Evolutionary conservation across 2,888 invertebrate genomes (phyloP), one percentile per base, ranked within the genome.

Genomic region (Agrypnus murinus): DNA sequence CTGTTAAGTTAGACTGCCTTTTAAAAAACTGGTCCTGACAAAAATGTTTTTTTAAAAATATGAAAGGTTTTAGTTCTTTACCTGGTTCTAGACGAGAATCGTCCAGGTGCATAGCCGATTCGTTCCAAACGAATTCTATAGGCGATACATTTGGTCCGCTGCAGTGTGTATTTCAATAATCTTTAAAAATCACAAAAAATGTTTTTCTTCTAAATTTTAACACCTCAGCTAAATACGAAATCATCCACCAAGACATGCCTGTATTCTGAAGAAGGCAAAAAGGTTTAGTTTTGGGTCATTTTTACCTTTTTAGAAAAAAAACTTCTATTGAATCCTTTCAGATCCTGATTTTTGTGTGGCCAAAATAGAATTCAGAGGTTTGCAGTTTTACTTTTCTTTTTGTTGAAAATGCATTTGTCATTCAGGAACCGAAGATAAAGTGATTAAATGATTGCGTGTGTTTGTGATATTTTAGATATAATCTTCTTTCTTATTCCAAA

Each of bases 181-280:
- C 76, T 75, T 71, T 75, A 76, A 76, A 76, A 76, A 76, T 76
- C 74, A 76, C 76, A 76, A 76, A 76, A 76, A 75, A 75, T 74
- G 69, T 76, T 74, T 74, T 74, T 72, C 74, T 73, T 73, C 65
- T 60, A 71, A 75, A 74, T 74, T 74, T 76, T 75, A 76, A 76
- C 76, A 76, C 76, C 73, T 76, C 70, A 40, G 48, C 70, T 74
- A 76, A 76, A 74, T 74, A 73, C 65, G 67, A 67, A 72, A 71
- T 46, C 68, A 60, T 62, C 64, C 8, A 25, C 50, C 32, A 50
- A 69, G 57, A 50, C 62, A 36, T 65, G 55, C 40, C 58, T 59
- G 69, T 53, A 15, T 64, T 5, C 7, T 25, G 43, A 43, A 65
- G 38, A 62, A 60, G 50, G 65, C 10, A 58, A 46, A 65, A 65